Evolutionary conservation across 35 echinoderm and acorn worm species (phyloP).

Genomic region (Chiridota heheva): DNA sequence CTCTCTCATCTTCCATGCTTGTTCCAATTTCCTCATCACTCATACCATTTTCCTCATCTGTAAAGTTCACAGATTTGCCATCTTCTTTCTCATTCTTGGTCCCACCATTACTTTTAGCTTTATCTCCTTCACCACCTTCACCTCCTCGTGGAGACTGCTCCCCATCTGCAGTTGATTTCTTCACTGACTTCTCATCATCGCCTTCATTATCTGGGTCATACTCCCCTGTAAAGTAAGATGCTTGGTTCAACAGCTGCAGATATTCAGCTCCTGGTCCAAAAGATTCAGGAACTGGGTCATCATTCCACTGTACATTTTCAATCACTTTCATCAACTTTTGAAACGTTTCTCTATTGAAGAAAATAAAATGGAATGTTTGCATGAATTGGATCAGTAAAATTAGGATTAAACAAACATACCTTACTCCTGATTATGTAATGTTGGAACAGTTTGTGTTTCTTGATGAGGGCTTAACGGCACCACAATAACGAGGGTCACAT

Average conservation of each 20-base stretch:
- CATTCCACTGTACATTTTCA: slow-evolving; percentile 71
- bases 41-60: too few species aligned
- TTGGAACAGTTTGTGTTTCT: background rate
- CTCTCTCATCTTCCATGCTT: too few species aligned
- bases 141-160: background rate
- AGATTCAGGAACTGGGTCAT: slow-evolving; percentile 80
- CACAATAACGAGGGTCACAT: background rate
- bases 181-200: slow-evolving; percentile 12
- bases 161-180: background rate
- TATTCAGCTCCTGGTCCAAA: slow-evolving; percentile 92
- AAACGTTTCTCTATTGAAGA: slow-evolving; percentile 38
- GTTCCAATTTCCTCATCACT: too few species aligned
- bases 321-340: slow-evolving; percentile 61
- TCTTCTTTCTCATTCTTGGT: too few species aligned
- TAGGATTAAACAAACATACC: background rate
- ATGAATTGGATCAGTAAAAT: background rate
- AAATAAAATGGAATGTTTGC: background rate
- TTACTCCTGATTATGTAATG: background rate
- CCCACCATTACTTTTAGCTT: too few species aligned
- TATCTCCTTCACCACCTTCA: background rate
- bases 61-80: too few species aligned
- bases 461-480: background rate
- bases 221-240: slow-evolving; percentile 42
- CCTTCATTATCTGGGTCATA: slow-evolving; percentile 46
- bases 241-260: slow-evolving; percentile 59